Evolutionary conservation across 2,888 invertebrate genomes (phyloP), one percentile per base, ranked within the genome.

Genomic region (Drepanosiphum platanoidis): DNA sequence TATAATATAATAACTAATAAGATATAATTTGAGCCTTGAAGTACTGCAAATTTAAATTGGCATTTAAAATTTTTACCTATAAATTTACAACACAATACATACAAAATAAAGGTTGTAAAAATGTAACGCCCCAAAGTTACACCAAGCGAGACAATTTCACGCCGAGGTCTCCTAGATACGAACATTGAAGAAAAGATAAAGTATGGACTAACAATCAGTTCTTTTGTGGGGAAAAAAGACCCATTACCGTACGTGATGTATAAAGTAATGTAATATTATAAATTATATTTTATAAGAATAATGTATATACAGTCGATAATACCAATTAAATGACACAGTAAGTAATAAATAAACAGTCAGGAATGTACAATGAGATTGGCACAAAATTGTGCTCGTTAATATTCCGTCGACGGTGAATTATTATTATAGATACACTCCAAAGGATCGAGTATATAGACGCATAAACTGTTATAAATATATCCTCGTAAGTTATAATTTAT

Each of bases 271-370:
- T 78, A 58, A 61, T 78, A 78, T 30, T 66, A 79, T 66, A 30
- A 9, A 79, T 66, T n/a, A n/a, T n/a, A n/a, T n/a, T n/a, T n/a
- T n/a, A n/a, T n/a, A n/a, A n/a, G n/a, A n/a, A n/a, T n/a, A n/a
- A 30, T 22, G 42, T 30, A 30, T 32, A 27, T 27, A 66, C 66
- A 32, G 32, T 42, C 66, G 42, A 79, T 79, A 66, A n/a, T n/a
- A 42, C 30, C 79, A 11, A 79, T 79, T 79, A 66, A 66, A 66
- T 13, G 32, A 42, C 66, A 22, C 46, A n/a, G 36, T 58, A 34
- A 66, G 42, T 30, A 79, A 79, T 79, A 79, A 79, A 79, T 79
- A 79, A 79, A 66, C 42, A 66, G 36, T 13, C 9, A 34, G 32
- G 22, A 32, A 75, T 46, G 46, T 18, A 15, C 34, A 32, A 11